Conservation (phyloP, 2,888 invertebrate genomes). For the Amphipoea oculea region DNA sequence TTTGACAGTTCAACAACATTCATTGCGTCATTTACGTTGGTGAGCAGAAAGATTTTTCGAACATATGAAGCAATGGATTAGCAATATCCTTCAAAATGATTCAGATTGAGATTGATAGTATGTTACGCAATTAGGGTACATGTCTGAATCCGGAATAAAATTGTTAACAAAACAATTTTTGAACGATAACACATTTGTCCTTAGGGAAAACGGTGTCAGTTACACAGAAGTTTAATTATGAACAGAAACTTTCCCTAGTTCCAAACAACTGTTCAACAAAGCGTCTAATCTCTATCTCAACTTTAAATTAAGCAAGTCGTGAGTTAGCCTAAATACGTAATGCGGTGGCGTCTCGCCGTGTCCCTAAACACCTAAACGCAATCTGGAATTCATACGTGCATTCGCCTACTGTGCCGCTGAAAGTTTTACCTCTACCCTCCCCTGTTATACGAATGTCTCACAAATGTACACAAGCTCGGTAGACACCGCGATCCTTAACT, state of each 20-base stretch:
- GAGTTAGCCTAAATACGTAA: constrained; percentile 59
- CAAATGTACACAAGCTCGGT: constrained; percentile 53
- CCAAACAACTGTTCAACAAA: constrained; percentile 53
- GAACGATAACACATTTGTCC: constrained; percentile 41
- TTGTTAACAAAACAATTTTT: constrained; percentile 20
- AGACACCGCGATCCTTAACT: constrained; percentile 71
- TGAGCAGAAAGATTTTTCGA: too few relatives aligned
- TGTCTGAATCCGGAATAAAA: neutral
- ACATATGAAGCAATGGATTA: too few relatives aligned
- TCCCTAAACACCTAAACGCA: constrained; percentile 65
- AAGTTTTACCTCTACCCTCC: constrained; percentile 59
- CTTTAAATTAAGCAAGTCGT: constrained; percentile 64
- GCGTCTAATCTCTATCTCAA: constrained; percentile 57
- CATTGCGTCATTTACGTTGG: too few relatives aligned
- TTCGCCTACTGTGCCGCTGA: constrained; percentile 52
- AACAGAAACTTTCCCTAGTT: constrained; percentile 47
- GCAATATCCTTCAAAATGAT: too few relatives aligned
- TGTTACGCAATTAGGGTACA: too few relatives aligned
- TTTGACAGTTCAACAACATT: too few relatives aligned
- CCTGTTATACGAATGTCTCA: constrained; percentile 58
- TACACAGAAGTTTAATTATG: constrained; percentile 55
- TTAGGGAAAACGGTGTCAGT: constrained; percentile 36
- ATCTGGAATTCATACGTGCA: constrained; percentile 72
- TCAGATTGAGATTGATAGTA: too few relatives aligned
- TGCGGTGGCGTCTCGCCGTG: constrained; percentile 48